Percentiles rank a stretch among this genome's conserved stretches.
These are phyloP conservation scores for Myotis pilosus DNA, from an alignment of 2,797 vertebrate genomes.

Conservation along the genomic window DNA sequence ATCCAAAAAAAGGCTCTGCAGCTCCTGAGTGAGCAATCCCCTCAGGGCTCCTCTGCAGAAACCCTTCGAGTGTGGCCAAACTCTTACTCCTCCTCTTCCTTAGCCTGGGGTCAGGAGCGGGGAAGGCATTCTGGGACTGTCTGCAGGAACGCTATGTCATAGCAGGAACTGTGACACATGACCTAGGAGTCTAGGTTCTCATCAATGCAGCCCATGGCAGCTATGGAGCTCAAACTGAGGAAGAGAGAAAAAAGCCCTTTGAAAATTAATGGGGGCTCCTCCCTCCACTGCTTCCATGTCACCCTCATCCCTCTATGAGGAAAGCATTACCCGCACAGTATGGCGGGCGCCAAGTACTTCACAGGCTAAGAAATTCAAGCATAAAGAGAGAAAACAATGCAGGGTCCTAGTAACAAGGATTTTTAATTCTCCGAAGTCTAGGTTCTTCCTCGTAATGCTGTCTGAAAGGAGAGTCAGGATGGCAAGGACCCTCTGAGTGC, in stretches of 20 bases:
- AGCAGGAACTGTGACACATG: fast-evolving
- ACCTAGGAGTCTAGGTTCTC: background rate
- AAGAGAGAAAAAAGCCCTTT: background rate
- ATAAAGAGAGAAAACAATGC: background rate
- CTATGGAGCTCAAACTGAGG: background rate
- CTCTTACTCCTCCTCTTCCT: fast-evolving
- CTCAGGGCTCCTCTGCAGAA: background rate
- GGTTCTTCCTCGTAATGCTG: fast-evolving
- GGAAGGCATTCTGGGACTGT: too few relatives aligned
- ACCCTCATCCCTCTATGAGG: background rate
- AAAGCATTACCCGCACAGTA: too few relatives aligned
- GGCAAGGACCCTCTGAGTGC: too few relatives aligned
- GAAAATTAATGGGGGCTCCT: fast-evolving
- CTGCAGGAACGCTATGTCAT: background rate
- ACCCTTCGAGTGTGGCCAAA: fast-evolving
- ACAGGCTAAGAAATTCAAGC: background rate
- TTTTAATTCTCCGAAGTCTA: too few relatives aligned
- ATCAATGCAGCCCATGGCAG: fast-evolving
- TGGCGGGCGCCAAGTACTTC: fast-evolving
- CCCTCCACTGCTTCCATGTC: fast-evolving
- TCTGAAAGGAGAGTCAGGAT: background rate
- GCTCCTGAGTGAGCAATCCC: background rate
- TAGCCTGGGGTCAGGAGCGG: fast-evolving
- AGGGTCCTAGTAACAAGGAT: too few relatives aligned
- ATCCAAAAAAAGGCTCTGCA: background rate